Evolutionary conservation across 2,888 invertebrate species (phyloP), one percentile per base, ranked within the genome.

Genomic region (Synanthedon formicaeformis): DNA sequence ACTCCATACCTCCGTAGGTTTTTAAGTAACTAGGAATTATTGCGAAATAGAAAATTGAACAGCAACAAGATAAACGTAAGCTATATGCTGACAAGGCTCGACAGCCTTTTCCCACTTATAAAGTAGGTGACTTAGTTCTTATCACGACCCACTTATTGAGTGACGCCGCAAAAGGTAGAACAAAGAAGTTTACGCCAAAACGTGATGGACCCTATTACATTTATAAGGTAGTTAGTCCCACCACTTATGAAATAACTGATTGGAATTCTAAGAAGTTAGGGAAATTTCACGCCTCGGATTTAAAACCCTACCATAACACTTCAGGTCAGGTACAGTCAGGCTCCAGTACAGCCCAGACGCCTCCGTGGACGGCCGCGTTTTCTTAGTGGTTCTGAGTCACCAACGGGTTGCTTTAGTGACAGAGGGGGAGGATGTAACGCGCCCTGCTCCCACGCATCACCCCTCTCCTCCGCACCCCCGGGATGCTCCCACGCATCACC

Each of bases 201-300:
- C 50, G 54, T 11, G 52, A 54, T 18, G 54, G 52, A 10, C 52
- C 50, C 5, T 54, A 54, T 40, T 3, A 23, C 13, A 45, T 52
- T 11, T 16, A 16, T 5, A 41, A 4, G 10, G n/a, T 13, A 41
- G 41, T 41, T 12, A 41, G 48, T 4, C 48, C 48, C 5, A 48
- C 48, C 1, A 13, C 48, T 5, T 48, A 48, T 8, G 41, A 41
- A n/a, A 4, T 41, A 2, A n/a, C 4, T 41, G 41, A 41, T 8
- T 11, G 2, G 12, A 4, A n/a, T 41, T n/a, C 41, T 8, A 41
- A 41, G 12, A 41, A 4, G 3, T n/a, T n/a, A n/a, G n/a, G n/a
- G n/a, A n/a, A n/a, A n/a, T n/a, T n/a, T n/a, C n/a, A n/a, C n/a
- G n/a, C n/a, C n/a, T n/a, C n/a, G n/a, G n/a, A n/a, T n/a, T n/a